phyloP scores from a whole-genome alignment of 2,888 invertebrate species.

The Tenthredo scrophulariae region DNA sequence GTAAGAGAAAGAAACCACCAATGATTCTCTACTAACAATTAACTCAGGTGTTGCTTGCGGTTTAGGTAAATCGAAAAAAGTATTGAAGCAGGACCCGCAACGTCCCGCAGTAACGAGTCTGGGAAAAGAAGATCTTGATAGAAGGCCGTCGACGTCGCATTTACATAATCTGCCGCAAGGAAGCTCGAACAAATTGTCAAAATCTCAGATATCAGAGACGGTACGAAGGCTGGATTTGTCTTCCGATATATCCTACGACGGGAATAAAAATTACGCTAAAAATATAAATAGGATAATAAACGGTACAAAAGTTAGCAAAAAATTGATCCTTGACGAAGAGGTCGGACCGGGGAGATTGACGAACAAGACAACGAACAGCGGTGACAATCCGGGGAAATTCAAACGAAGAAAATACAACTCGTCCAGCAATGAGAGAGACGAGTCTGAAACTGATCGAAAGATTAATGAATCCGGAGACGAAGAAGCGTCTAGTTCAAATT shows the following conservation, averaged over 20 bases:
- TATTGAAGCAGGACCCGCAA: slow-evolving; percentile 59
- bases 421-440: slow-evolving; percentile 35
- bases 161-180: slow-evolving; percentile 6
- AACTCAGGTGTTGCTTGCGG: slow-evolving; percentile 34
- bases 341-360: slow-evolving; percentile 55
- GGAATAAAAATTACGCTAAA: slow-evolving; percentile 73
- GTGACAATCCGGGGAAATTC: slow-evolving; percentile 52
- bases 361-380: slow-evolving; percentile 58
- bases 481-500: slow-evolving; percentile 55
- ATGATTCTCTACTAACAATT: neutral
- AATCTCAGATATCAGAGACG: slow-evolving; percentile 62
- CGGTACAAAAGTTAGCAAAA: slow-evolving; percentile 71
- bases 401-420: slow-evolving; percentile 56
- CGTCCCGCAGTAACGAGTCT: neutral
- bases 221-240: slow-evolving; percentile 64
- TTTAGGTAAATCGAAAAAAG: slow-evolving; percentile 70
- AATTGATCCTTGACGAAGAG: slow-evolving; percentile 64
- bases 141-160: slow-evolving; percentile 62
- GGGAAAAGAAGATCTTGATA: slow-evolving; percentile 43
- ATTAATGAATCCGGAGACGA: slow-evolving; percentile 47
- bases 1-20: neutral
- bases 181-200: slow-evolving; percentile 55
- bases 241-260: slow-evolving; percentile 68
- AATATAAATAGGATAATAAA: slow-evolving; percentile 68
- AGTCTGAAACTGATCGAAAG: slow-evolving; percentile 49